Base-by-base conservation (phyloP, 2,888 invertebrate species). In the Ornithoptera priamus region DNA sequence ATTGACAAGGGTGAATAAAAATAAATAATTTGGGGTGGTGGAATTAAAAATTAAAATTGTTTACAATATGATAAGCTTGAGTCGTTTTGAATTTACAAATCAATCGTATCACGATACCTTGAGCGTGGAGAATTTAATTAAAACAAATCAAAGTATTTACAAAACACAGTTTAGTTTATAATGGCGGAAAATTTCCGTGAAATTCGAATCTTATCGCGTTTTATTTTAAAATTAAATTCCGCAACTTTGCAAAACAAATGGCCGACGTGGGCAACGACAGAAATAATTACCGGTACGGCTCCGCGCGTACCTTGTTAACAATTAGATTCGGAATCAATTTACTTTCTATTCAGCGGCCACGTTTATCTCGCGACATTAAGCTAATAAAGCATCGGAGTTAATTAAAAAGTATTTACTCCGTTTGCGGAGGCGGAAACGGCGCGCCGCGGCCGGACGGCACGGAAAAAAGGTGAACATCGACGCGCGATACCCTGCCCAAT, bases 341-440 rank as follows among this genome's bases (percentile, higher is more conserved):
- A 70, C 63, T 66, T 70, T 70, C 67, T 70, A 67, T 63, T 62
- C 80, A 81, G 74, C 81, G 83, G 84, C 83, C 83, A 82, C 79
- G 81, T 83, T 85, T 87, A 87, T 85, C 85, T 84, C 84, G 82
- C 83, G 82, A 85, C 85, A 88, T 88, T 90, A 86, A 79, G 84
- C 86, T 89, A 93, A 93, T 94, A 93, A 93, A 93, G 92, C 91
- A 92, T 93, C 85, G 84, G 87, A 90, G 89, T 85, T 90, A 91
- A 92, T 92, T 92, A 90, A 91, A 89, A 89, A 88, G 84, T 85
- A 84, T 86, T 39, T 84, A 81, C 80, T 78, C 77, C 77, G 80
- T 73, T 75, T 75, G 73, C 72, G 74, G 76, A 76, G 76, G 79
- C 80, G 75, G 77, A 77, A 74, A 78, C 78, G 81, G 77, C 82